phyloP scores from a whole-genome alignment of 2,888 invertebrate species.

The Mycalesis mineus region DNA sequence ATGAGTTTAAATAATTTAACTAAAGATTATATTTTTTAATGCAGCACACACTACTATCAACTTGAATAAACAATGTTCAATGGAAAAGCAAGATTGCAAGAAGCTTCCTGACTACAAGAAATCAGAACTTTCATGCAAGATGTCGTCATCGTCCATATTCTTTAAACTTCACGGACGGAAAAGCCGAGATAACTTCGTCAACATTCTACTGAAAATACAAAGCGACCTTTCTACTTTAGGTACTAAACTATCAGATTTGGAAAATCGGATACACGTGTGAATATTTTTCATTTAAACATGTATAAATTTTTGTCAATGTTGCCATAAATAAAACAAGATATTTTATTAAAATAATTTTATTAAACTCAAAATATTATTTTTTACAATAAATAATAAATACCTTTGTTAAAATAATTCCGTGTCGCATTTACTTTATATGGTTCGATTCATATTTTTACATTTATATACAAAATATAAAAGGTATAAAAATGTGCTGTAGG shows the following conservation, averaged over 20 bases:
- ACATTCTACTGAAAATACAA: slow-evolving; percentile 63
- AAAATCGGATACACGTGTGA: slow-evolving; percentile 47
- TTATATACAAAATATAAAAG: not conserved
- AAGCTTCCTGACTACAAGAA: slow-evolving; percentile 41
- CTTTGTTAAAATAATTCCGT: not conserved
- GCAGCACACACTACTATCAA: slow-evolving; percentile 38
- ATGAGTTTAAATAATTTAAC: too few species aligned
- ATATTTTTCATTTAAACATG: not conserved
- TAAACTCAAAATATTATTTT: not conserved
- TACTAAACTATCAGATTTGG: slow-evolving; percentile 56
- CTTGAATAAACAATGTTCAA: slow-evolving; percentile 36
- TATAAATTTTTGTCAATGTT: too few species aligned
- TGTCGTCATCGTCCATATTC: slow-evolving; percentile 53
- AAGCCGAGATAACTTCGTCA: slow-evolving; percentile 57
- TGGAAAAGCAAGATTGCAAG: slow-evolving; percentile 30
- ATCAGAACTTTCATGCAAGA: slow-evolving; percentile 49
- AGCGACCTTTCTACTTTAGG: slow-evolving; percentile 54
- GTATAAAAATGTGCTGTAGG: not conserved
- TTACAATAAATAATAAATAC: slow-evolving; percentile 1
- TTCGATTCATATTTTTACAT: not conserved
- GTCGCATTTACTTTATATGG: not conserved
- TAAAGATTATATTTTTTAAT: slow-evolving; percentile 21
- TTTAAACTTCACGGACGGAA: slow-evolving; percentile 52
- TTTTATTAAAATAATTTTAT: slow-evolving; percentile 1
- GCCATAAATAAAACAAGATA: not conserved